Evolutionary conservation across 2,888 invertebrate species (phyloP).

Genomic region (Unio delphinus): DNA sequence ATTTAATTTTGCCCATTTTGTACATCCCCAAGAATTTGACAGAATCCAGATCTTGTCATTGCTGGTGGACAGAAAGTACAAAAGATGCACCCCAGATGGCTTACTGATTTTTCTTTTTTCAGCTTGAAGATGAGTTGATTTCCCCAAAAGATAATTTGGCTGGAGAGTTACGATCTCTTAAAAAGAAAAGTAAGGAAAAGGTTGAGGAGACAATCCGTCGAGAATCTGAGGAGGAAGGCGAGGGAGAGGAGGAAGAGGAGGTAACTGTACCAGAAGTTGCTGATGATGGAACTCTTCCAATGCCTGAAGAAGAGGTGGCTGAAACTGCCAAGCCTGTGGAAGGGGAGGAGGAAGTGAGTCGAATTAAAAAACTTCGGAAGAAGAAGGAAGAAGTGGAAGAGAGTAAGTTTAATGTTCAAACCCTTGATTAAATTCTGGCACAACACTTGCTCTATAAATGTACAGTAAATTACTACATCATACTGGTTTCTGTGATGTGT

Average conservation of each 20-base stretch:
- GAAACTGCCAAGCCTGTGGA: conserved; percentile 18
- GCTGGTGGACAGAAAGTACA: no score
- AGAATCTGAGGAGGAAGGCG: conserved; percentile 39
- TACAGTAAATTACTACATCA: no score
- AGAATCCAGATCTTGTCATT: no score
- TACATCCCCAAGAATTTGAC: no score
- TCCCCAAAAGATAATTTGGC: conserved; percentile 62
- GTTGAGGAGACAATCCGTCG: conserved; percentile 52
- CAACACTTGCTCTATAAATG: no score
- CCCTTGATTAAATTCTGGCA: no score
- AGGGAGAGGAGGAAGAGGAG: conserved; percentile 13
- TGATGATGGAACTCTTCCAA: conserved; percentile 52
- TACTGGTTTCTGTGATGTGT: no score
- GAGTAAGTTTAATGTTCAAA: conserved; percentile 20
- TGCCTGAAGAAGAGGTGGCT: conserved; percentile 43
- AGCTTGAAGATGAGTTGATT: conserved; percentile 54
- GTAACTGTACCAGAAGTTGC: conserved; percentile 18
- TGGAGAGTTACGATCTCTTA: conserved; percentile 53
- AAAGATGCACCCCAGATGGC: no score
- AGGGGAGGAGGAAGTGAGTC: conserved; percentile 26
- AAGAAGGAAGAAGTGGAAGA: conserved; percentile 39
- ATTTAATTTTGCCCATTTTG: no score
- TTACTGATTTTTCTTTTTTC: conserved; percentile 3
- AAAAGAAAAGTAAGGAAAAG: conserved; percentile 53
- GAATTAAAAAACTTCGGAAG: conserved; percentile 30